Evolutionary conservation across 2,888 invertebrate species (phyloP), one percentile per base, ranked within the genome.

Genomic region (Rhingia rostrata): DNA sequence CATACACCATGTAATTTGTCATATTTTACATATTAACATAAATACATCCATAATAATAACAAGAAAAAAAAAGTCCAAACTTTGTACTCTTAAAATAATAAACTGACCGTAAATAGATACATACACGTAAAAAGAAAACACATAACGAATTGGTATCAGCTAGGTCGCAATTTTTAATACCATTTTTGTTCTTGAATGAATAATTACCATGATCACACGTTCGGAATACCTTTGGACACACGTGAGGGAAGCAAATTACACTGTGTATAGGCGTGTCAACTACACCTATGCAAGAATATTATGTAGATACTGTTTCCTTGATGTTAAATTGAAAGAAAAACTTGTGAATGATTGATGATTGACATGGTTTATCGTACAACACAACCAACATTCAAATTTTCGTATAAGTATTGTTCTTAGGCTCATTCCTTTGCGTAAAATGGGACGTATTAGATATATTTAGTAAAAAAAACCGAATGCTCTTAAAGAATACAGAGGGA

Each of bases 1-100:
- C 35, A 35, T 6, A 35, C 72, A 51, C 22, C 35, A 37, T 30
- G 14, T 63, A 73, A 73, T 63, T 73, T 73, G 73, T 54, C 35
- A 12, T 35, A 63, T 47, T 45, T 54, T 53, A 72, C 43, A 43
- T 41, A 30, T 61, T 35, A 53, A 72, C 43, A 53, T 72, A n/a
- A 51, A 51, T 22, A 41, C 37, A 41, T 53, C 33, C 69, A 69
- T 49, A 51, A 9, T 6, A 7, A 47, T 39, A 5, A n/a, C n/a
- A 12, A 61, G 12, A 14, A 9, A 7, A 37, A 14, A 41, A 1
- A 33, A 12, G 5, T 41, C 9, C 5, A 14, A 61, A 22, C 10
- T 12, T 12, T 41, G 33, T 6, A 22, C 30, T 9, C 9, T 22
- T 12, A 7, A 22, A 33, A 32, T 7, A 12, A 43, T 58, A 37